Evolutionary conservation across 2,888 invertebrate genomes (phyloP).

Genomic region (Metopia argyrocephala): DNA sequence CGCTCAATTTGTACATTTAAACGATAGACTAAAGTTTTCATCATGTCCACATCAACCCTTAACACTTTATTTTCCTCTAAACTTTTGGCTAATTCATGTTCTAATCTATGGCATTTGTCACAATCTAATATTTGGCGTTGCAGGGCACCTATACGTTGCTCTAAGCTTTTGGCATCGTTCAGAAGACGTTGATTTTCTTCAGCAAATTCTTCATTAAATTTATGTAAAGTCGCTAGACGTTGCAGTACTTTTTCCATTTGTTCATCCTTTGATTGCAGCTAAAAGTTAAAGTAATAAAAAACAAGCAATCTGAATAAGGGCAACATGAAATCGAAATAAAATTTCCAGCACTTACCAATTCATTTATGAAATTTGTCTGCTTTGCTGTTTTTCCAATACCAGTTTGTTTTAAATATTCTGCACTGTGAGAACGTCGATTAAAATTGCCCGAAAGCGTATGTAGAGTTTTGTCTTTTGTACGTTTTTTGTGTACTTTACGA

Average conservation of each 20-base stretch:
- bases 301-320: background rate
- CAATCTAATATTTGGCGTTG: conserved; percentile 78
- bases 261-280: conserved; percentile 82
- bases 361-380: conserved; percentile 70
- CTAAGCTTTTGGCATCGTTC: conserved; percentile 79
- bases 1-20: conserved; percentile 87
- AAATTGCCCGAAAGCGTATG: conserved; percentile 75
- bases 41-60: conserved; percentile 84
- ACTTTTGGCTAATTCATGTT: conserved; percentile 65
- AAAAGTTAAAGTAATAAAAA: background rate
- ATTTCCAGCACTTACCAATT: conserved; percentile 69
- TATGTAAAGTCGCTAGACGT: conserved; percentile 81
- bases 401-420: conserved; percentile 68
- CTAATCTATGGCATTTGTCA: conserved; percentile 71
- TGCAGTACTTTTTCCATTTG: conserved; percentile 83
- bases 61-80: conserved; percentile 81
- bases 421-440: conserved; percentile 73
- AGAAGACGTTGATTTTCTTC: conserved; percentile 82
- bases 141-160: conserved; percentile 80
- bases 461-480: conserved; percentile 62
- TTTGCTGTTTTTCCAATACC: conserved; percentile 37
- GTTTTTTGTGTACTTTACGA: conserved; percentile 58
- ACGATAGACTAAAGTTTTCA: conserved; percentile 88
- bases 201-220: conserved; percentile 82
- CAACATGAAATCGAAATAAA: background rate